Conservation (phyloP, 2,797 vertebrate genomes). For the Xiphorhynchus erythropygius region DNA sequence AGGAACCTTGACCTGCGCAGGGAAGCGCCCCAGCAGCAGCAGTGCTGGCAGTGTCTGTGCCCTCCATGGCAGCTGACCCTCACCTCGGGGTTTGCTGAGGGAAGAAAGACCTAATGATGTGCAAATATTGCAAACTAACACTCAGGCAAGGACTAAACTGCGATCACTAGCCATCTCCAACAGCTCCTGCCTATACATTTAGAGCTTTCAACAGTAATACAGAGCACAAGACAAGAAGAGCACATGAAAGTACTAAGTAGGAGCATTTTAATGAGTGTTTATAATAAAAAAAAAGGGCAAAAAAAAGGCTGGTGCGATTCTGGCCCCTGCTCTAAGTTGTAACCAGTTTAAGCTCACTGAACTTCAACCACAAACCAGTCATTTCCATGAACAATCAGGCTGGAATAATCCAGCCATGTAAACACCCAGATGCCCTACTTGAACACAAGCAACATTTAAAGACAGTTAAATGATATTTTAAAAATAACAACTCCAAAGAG, state of each 20-base stretch:
- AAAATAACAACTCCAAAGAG: background rate
- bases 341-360: background rate
- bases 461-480: background rate
- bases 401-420: background rate
- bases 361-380: background rate
- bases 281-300: background rate
- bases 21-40: background rate
- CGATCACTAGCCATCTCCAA: background rate
- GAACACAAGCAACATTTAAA: background rate
- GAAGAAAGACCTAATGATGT: background rate
- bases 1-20: background rate
- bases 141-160: background rate
- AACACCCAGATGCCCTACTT: fast-evolving
- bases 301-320: background rate
- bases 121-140: background rate
- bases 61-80: background rate
- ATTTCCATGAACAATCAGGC: background rate
- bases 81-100: background rate
- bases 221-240: background rate
- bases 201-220: background rate
- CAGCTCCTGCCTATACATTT: background rate
- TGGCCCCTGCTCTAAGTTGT: background rate
- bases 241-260: background rate
- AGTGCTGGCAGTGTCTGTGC: fast-evolving
- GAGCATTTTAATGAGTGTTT: background rate